Evolutionary conservation across 2,888 invertebrate species (phyloP).

Genomic region (Lithophane semibrunnea): DNA sequence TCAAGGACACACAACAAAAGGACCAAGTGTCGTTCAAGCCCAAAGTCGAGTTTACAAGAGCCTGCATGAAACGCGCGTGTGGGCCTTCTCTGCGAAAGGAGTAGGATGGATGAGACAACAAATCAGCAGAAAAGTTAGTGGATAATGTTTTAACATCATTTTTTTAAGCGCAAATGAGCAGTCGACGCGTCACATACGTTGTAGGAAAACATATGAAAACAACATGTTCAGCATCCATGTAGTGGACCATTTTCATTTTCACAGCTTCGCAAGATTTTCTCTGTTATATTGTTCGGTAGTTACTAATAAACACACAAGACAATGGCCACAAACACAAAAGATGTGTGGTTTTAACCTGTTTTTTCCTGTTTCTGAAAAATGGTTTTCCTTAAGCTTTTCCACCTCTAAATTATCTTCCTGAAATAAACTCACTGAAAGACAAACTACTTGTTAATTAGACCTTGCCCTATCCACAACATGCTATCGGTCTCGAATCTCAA

Average conservation of each 20-base stretch:
- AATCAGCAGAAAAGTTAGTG: too few species aligned
- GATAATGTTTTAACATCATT: too few species aligned
- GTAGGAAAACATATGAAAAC: too few species aligned
- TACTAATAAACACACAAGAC: too few species aligned
- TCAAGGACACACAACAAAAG: constrained; percentile 88
- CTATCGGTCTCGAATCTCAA: constrained; percentile 83
- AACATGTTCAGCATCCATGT: too few species aligned
- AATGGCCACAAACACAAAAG: too few species aligned
- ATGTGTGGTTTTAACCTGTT: not conserved
- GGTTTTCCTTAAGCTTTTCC: not conserved
- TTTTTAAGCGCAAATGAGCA: too few species aligned
- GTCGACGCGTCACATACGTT: too few species aligned
- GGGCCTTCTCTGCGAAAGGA: constrained; percentile 75
- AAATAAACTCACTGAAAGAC: not conserved
- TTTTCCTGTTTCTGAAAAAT: not conserved
- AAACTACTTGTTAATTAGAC: not conserved
- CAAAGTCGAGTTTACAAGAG: constrained; percentile 89
- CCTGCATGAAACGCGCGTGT: constrained; percentile 87
- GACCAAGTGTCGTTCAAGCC: constrained; percentile 85
- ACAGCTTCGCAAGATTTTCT: not conserved
- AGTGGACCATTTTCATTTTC: not conserved
- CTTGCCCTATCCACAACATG: constrained; percentile 75
- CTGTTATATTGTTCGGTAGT: too few species aligned
- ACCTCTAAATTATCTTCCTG: not conserved
- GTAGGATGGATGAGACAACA: constrained; percentile 70